Evolutionary conservation across 2,797 vertebrate species (phyloP).

Genomic region (Gymnothorax reevesii): DNA sequence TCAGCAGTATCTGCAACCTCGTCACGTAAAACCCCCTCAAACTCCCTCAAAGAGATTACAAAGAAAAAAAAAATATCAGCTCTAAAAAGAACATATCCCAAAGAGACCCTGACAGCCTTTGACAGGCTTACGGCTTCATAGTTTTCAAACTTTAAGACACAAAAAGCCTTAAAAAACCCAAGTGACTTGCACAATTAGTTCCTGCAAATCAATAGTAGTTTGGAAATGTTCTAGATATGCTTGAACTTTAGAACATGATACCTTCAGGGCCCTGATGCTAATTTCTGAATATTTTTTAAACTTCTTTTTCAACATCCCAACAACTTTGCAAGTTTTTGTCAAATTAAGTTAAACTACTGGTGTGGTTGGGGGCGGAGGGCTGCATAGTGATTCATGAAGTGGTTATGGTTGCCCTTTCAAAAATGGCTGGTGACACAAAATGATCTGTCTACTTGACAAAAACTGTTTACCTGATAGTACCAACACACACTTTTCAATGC

Average conservation of each 20-base stretch:
- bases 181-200: background rate
- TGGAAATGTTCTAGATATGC: background rate
- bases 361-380: background rate
- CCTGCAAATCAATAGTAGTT: background rate
- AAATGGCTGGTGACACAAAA: background rate
- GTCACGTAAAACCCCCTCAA: constrained; percentile 20
- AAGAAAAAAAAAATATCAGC: constrained; percentile 4
- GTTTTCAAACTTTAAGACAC: background rate
- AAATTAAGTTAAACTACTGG: background rate
- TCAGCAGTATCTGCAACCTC: background rate
- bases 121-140: constrained; percentile 6
- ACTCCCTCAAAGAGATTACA: background rate
- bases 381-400: background rate
- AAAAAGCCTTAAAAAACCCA: background rate
- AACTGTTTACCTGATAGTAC: background rate
- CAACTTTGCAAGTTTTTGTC: background rate
- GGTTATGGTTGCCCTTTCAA: background rate
- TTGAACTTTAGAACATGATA: background rate
- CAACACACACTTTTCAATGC: background rate
- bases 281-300: background rate
- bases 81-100: background rate
- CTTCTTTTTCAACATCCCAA: background rate
- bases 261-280: background rate
- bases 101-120: background rate
- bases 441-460: background rate